phyloP scores from a whole-genome alignment of 2,888 invertebrate species.

The Pseudococcus longispinus region DNA sequence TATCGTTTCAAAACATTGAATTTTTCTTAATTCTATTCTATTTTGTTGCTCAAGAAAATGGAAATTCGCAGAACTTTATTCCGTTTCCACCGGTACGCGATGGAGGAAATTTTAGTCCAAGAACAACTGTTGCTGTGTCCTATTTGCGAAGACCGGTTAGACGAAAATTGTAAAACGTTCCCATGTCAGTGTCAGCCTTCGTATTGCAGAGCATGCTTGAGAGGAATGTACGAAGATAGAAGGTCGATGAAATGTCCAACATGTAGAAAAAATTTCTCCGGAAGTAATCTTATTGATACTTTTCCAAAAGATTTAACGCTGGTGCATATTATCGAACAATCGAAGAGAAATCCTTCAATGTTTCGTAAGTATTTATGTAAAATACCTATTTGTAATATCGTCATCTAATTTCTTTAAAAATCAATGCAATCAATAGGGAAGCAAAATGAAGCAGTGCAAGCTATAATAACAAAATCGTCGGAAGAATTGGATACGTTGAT shows the following conservation, averaged over 20 bases:
- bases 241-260: neutral
- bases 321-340: neutral
- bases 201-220: conserved; percentile 1
- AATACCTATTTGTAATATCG: neutral
- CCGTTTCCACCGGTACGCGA: neutral
- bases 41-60: neutral
- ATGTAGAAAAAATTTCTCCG: neutral
- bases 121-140: conserved; percentile 38
- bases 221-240: neutral
- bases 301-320: neutral
- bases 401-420: neutral
- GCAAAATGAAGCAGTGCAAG: neutral
- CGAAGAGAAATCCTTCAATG: neutral
- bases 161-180: conserved; percentile 48
- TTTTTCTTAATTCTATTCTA: neutral
- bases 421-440: neutral
- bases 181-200: conserved; percentile 51
- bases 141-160: conserved; percentile 15
- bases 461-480: neutral
- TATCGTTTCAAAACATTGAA: neutral
- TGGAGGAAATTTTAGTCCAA: conserved; percentile 36
- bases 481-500: neutral
- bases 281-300: neutral
- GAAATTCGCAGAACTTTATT: neutral
- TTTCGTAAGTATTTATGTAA: neutral